Base-by-base conservation (phyloP, 2,113 vertebrate genomes). In the Erythrocercus mccallii region DNA sequence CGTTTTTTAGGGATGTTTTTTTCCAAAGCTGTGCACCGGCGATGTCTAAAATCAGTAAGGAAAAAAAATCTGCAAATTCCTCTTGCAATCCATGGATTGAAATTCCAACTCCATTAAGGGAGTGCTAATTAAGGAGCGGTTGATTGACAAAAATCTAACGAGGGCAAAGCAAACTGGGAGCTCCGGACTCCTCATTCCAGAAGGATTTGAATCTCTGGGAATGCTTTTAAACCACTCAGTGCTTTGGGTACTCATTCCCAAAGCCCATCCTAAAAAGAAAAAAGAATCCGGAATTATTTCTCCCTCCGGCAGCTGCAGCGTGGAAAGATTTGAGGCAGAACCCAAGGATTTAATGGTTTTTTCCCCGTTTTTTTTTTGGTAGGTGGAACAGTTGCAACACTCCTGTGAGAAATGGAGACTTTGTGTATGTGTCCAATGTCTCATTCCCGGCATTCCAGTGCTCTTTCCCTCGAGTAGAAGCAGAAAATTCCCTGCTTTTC, bases 371-470 rank as follows among this genome's bases (percentile, higher is more conserved):
- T 98, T 99, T 97, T 98, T 98, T 98, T 96, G 97, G 94, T 98
- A 99, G 99, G 99, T 99, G 99, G 99, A 99, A 98, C 98, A 98
- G 86, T 98, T 98, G 98, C 98, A 98, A 98, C 98, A 99, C 99
- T 73, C 99, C 99, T 81, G 86, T 98, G 97, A 97, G 98, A 98
- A 99, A 98, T 96, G 98, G 97, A 98, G 99, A 99, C 94, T 99
- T 99, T 98, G 98, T 99, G 99, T 99, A 99, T 97, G 99, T 99
- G 98, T 95, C 77, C 30, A 33, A 19, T 9, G 1, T 57, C 35
- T 64, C 61, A 62, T 45, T 85, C 51, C 57, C 23, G 2, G 23
- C 90, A 15, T 8, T 58, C 35, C 25, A 92, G 44, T 4, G 20
- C 58, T 5, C 16, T 37, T 81, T 81, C 6, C 60, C 90, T 51